Conservation (phyloP, 2,888 invertebrate genomes). For the Melieria picta region DNA sequence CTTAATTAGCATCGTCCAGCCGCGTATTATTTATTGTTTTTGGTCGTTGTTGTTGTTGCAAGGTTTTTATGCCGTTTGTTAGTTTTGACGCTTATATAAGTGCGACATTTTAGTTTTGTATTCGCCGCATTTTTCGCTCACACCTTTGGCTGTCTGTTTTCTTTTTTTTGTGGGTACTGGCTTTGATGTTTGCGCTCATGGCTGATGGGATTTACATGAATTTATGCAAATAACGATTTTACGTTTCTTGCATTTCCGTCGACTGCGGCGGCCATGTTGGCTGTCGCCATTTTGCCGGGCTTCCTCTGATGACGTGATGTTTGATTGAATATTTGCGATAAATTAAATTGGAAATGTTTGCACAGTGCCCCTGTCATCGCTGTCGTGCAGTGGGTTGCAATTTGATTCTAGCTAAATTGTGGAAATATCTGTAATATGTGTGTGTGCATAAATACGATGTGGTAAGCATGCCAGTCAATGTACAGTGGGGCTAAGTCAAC, state of each 20-base stretch:
- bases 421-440: slow-evolving; percentile 3
- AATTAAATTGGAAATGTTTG: slow-evolving; percentile 44
- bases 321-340: slow-evolving; percentile 43
- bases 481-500: background rate
- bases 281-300: slow-evolving; percentile 38
- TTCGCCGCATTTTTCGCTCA: slow-evolving; percentile 12
- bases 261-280: slow-evolving; percentile 7
- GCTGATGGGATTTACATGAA: slow-evolving; percentile 4
- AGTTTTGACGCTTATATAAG: background rate
- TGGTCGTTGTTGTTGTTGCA: background rate
- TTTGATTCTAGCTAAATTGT: background rate
- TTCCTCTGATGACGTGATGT: slow-evolving; percentile 36
- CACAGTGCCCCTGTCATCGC: background rate
- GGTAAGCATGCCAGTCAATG: background rate
- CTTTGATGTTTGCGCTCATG: background rate
- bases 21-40: background rate
- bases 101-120: background rate
- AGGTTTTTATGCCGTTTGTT: background rate
- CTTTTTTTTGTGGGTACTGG: too few relatives aligned
- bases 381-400: background rate
- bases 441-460: background rate
- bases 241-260: slow-evolving; percentile 38
- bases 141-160: background rate
- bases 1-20: too few relatives aligned
- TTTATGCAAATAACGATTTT: slow-evolving; percentile 8